A percentile compares a stretch with the other conserved stretches of the same genome.
Conservation (phyloP, 2,797 vertebrate species). For the Anguilla anguilla region DNA sequence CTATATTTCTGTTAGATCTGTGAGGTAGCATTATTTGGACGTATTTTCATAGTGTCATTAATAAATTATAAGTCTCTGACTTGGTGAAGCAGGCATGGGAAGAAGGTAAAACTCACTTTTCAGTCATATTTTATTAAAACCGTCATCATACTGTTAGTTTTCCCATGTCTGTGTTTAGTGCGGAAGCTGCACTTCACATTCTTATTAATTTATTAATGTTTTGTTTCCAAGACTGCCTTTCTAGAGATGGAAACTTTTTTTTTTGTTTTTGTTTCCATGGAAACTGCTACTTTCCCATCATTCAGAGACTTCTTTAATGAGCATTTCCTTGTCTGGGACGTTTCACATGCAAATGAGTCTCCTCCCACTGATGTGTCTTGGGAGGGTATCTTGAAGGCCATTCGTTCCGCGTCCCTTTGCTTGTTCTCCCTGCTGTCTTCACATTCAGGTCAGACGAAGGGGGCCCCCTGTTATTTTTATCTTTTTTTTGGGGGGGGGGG, state of each 20-base stretch:
- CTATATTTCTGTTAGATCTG: not conserved
- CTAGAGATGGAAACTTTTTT: constrained; percentile 50
- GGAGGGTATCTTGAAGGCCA: constrained; percentile 60
- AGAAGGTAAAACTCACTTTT: not conserved
- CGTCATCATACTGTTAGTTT: not conserved
- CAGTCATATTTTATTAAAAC: not conserved
- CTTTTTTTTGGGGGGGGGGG: not conserved
- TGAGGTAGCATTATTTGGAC: not conserved
- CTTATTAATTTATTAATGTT: not conserved
- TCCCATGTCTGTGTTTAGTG: not conserved
- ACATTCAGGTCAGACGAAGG: not conserved
- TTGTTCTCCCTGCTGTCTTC: not conserved
- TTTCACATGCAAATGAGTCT: constrained; percentile 74
- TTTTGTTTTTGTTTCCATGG: constrained; percentile 71
- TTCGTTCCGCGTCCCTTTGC: constrained; percentile 53
- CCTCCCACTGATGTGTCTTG: constrained; percentile 66
- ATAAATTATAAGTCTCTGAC: not conserved
- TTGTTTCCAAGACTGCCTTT: constrained; percentile 57
- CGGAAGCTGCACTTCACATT: not conserved
- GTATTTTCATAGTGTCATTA: not conserved
- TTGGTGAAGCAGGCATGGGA: not conserved
- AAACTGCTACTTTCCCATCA: constrained; percentile 69
- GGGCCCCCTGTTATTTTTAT: not conserved
- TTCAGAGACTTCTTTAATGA: constrained; percentile 63
- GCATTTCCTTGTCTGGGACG: constrained; percentile 64